Evolutionary conservation across 2,113 vertebrate species (phyloP), one percentile per base, ranked within the genome.

Genomic region (Pandion haliaetus): DNA sequence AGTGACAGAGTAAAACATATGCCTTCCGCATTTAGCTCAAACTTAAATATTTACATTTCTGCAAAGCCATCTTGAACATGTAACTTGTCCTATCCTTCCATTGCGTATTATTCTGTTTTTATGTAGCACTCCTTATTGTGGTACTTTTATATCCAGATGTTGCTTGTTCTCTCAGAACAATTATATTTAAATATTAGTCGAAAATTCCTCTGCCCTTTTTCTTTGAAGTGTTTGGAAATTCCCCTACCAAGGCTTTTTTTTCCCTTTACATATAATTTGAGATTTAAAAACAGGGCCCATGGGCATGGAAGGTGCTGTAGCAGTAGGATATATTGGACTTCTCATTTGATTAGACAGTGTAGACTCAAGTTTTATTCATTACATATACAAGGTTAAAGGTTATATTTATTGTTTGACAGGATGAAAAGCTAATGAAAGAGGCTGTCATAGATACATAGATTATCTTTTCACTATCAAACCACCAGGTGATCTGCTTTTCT

Each of bases 331-430:
- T 83, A 91, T 82, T 89, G 63, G 32, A 86, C 47, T n/a, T 73
- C 28, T 96, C 70, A 81, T 96, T 95, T 93, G 79, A 83, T 92
- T 93, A 94, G 91, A 92, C 65, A 82, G 67, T 69, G 61, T 50
- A 94, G 84, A 34, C 87, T 97, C 74, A 94, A 95, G 67, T 97
- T 96, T 96, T 96, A 92, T 93, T 97, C 93, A 90, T 88, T 97
- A 94, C 67, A 91, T 80, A 70, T 67, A 63, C 55, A 80, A 93
- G 96, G 87, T 94, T 95, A 96, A 92, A 96, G 93, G 91, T 97
- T 97, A 65, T 95, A 94, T 97, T 97, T 98, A 92, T 97, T 95
- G 86, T 96, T 97, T 97, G 93, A 96, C 96, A 95, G 74, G 71
- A 95, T 92, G 86, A 96, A 93, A 86, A 97, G 50, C 69, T 94